Percentiles rank a stretch among this genome's conserved stretches.
These are phyloP conservation scores for Zaprionus obscuricornis DNA, from an alignment of 2,888 invertebrate species.

Conservation along the genomic window DNA sequence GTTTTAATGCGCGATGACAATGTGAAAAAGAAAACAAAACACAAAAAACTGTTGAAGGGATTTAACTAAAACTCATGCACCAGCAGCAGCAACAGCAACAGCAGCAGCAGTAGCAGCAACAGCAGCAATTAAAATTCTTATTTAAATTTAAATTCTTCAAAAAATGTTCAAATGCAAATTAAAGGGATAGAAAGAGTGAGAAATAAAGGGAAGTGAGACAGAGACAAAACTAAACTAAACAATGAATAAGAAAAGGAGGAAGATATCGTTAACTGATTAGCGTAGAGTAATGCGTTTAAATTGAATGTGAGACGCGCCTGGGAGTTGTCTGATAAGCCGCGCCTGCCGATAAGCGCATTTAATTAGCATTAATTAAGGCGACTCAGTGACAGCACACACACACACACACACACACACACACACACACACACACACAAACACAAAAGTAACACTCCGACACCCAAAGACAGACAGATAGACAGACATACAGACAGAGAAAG, in stretches of 20 bases:
- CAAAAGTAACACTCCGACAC: slow-evolving; percentile 13
- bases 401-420: slow-evolving; percentile 28
- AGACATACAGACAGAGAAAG: slow-evolving; percentile 8
- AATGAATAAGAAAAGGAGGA: neutral
- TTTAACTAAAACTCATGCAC: too few relatives aligned
- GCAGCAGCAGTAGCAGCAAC: too few relatives aligned
- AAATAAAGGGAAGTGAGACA: too few relatives aligned
- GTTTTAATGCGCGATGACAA: too few relatives aligned
- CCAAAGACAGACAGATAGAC: slow-evolving; percentile 29
- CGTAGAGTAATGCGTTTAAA: slow-evolving; percentile 49
- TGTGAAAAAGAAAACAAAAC: too few relatives aligned
- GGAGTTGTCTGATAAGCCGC: slow-evolving; percentile 43
- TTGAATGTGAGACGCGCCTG: slow-evolving; percentile 51
- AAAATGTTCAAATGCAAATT: too few relatives aligned
- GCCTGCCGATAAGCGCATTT: slow-evolving; percentile 57
- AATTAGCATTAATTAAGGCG: slow-evolving; percentile 67
- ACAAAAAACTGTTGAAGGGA: too few relatives aligned
- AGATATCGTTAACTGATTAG: slow-evolving; percentile 36
- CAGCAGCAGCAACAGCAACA: too few relatives aligned
- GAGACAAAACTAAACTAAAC: too few relatives aligned
- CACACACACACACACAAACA: slow-evolving; percentile 15
- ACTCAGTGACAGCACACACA: slow-evolving; percentile 20
- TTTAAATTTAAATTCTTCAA: too few relatives aligned
- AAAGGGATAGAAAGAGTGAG: too few relatives aligned
- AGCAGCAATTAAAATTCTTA: too few relatives aligned